Conservation (phyloP, 30 jellyfish, hydroid and myxozoan genomes). For the Sanderia malayensis region DNA sequence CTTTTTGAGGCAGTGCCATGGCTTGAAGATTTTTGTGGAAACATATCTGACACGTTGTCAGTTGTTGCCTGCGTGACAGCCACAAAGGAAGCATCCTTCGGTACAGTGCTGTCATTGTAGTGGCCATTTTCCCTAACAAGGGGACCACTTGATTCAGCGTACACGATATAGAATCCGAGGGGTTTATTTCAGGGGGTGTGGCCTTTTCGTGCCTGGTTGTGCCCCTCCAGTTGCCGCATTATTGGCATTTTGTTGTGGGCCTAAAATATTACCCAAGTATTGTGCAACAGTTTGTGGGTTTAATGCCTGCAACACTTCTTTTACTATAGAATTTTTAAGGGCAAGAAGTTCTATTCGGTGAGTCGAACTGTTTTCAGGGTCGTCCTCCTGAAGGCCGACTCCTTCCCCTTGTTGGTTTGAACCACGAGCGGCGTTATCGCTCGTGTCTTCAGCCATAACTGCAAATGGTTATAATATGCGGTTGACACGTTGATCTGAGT, state of each 20-base stretch:
- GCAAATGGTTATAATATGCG: neutral
- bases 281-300: neutral
- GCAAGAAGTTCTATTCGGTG: neutral
- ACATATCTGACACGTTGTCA: neutral
- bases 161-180: slow-evolving; percentile 2
- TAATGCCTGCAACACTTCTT: neutral
- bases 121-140: slow-evolving; percentile 3
- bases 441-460: neutral
- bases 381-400: slow-evolving; percentile 4
- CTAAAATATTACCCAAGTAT: slow-evolving; percentile 1
- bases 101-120: neutral
- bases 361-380: neutral
- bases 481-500: neutral
- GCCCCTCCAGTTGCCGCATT: slow-evolving; percentile 8
- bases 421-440: slow-evolving; percentile 6
- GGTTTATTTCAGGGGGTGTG: slow-evolving; percentile 2
- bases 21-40: slow-evolving; percentile 2
- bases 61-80: slow-evolving; percentile 5
- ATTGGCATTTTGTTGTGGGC: slow-evolving; percentile 1
- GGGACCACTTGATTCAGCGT: slow-evolving; percentile 6
- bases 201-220: slow-evolving; percentile 4
- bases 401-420: neutral
- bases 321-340: neutral
- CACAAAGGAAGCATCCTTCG: slow-evolving; percentile 3
- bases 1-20: slow-evolving; percentile 3